phyloP scores from a whole-genome alignment of 2,113 vertebrate genomes.

The Marmota monax region DNA sequence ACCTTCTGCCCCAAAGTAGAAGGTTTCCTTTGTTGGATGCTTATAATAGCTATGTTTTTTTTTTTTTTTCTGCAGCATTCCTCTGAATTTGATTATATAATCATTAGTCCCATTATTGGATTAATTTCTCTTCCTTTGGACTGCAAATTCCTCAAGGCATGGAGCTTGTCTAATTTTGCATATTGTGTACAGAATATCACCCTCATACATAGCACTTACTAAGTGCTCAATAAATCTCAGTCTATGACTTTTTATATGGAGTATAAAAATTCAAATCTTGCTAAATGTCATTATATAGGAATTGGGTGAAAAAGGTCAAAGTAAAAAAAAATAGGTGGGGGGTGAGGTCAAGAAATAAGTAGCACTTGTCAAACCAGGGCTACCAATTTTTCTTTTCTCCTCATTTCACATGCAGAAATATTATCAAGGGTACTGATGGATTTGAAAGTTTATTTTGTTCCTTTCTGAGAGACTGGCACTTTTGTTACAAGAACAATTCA shows the following conservation, averaged over 20 bases:
- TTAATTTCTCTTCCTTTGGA: neutral
- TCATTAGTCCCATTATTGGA: neutral
- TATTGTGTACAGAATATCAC: neutral
- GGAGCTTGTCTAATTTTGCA: neutral
- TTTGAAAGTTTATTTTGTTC: conserved; percentile 57
- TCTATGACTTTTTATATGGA: neutral
- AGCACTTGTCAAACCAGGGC: neutral
- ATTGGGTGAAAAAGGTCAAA: neutral
- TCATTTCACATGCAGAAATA: neutral
- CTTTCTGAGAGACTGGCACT: conserved; percentile 38
- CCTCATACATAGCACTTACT: neutral
- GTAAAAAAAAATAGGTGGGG: neutral
- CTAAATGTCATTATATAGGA: neutral
- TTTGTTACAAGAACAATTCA: conserved; percentile 60
- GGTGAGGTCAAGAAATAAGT: neutral
- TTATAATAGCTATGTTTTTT: neutral
- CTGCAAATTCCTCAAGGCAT: neutral
- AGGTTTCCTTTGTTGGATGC: neutral
- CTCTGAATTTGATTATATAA: neutral
- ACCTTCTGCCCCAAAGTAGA: neutral
- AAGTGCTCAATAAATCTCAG: conserved; percentile 14
- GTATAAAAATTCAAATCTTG: neutral
- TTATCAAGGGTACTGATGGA: conserved; percentile 17
- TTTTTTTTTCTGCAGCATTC: neutral
- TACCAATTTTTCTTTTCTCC: neutral